Percentiles rank a stretch among this genome's conserved stretches.
Evolutionary conservation across 2,888 invertebrate species (phyloP).

Genomic region (Anarsia innoxiella): DNA sequence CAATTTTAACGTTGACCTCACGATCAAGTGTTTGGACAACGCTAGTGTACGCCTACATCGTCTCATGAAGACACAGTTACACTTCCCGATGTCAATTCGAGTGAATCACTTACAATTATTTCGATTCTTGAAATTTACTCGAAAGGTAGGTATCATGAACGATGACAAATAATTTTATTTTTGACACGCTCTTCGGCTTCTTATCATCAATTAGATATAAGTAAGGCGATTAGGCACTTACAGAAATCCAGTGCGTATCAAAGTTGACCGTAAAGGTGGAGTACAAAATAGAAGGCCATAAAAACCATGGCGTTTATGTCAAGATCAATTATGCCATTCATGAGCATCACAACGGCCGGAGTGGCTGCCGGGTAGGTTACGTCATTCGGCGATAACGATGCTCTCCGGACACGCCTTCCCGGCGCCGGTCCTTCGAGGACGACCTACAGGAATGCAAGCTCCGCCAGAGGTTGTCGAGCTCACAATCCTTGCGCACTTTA

Average conservation of each 20-base stretch:
- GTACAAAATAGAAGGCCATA: too few relatives aligned
- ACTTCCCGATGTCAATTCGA: conserved; percentile 22
- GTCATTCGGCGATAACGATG: conserved; percentile 63
- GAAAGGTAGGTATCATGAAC: conserved; percentile 7
- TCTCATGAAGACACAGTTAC: conserved; percentile 21
- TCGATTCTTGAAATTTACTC: not conserved
- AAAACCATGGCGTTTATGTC: too few relatives aligned
- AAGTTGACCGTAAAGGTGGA: too few relatives aligned
- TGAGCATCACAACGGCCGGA: conserved; percentile 29
- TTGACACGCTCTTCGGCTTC: conserved; percentile 31
- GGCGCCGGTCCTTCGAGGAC: conserved; percentile 63
- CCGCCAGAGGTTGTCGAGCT: conserved; percentile 37
- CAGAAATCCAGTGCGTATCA: too few relatives aligned
- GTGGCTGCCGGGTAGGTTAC: conserved; percentile 46
- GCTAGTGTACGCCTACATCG: conserved; percentile 47
- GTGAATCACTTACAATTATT: conserved; percentile 8
- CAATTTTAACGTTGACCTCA: conserved; percentile 31
- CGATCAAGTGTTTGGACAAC: conserved; percentile 31
- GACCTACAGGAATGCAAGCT: conserved; percentile 50
- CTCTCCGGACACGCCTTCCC: conserved; percentile 64
- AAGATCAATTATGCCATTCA: conserved; percentile 11
- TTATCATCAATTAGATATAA: conserved; percentile 44
- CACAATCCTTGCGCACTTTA: conserved; percentile 52
- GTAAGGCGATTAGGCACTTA: conserved; percentile 39
- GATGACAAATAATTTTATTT: conserved; percentile 21